Evolutionary conservation across 2,113 vertebrate genomes (phyloP), one percentile per base, ranked within the genome.

Genomic region (Sturnus vulgaris): DNA sequence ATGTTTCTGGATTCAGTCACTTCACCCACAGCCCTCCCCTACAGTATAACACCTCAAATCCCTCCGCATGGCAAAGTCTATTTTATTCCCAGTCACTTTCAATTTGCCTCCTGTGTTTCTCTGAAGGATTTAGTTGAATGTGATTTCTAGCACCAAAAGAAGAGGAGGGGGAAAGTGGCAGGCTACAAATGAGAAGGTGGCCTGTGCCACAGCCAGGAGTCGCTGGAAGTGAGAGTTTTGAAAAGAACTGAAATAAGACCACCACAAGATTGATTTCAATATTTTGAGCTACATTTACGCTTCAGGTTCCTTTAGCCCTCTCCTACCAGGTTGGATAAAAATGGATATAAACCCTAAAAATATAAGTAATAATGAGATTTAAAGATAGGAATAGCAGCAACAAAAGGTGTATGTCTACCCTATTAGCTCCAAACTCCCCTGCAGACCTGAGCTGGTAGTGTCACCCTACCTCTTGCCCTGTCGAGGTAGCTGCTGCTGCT

Each of bases 51-150:
- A 83, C 91, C 75, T 82, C 89, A 75, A 78, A 75, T 88, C 22
- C 84, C 64, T 10, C 9, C 13, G 4, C 57, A 10, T n/a, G 15
- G 55, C 56, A 55, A 86, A 80, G 80, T 55, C 93, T 86, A 73
- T 93, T 94, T 96, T 89, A 83, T 88, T 95, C 77, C 69, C 65
- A 94, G 87, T 97, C 92, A 92, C 94, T 96, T 96, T 95, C 82
- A 88, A 96, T 96, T 96, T 97, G 49, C 83, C 89, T 87, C 69
- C 13, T 1, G 42, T 56, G 84, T 93, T 95, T 82, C 82, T 81
- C 47, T 49, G 49, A 87, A 80, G 23, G 65, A 65, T 90, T 91
- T 71, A 92, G 91, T 61, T 57, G 61, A 95, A 95, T 66, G 87
- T 93, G 77, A 97, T 97, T 96, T 95, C 86, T 93, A 39, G 23